Base-by-base conservation (phyloP, 1,140 invertebrate genomes). In the Drosophila grimshawi region DNA sequence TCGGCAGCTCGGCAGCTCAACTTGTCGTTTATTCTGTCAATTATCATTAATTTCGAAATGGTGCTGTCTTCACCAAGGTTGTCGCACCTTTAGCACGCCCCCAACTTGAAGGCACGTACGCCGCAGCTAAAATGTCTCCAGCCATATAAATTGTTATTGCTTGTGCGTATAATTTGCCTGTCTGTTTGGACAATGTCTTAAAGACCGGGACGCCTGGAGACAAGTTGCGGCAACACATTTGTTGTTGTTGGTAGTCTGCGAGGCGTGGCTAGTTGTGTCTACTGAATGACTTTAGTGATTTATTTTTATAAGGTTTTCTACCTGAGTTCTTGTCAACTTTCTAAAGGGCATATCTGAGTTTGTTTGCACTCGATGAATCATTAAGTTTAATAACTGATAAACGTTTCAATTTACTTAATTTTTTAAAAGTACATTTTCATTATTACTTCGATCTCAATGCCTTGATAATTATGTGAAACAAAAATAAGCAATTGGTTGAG, bases 1-100 rank as follows among this genome's bases (percentile, higher is more conserved):
- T 43, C 8, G 30, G 6, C 49, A 46, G 30, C 30, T 52, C 49
- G 29, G 62, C 76, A 73, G 81, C 85, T 88, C 85, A 88, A 89
- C 80, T 88, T 88, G 85, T 88, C 85, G 85, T 86, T 88, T 89
- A 80, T 81, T 83, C 77, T 88, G 85, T 88, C 85, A 88, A 88
- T 88, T 88, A 88, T 88, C 85, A 81, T 88, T 88, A 89, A 88
- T 89, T 88, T 81, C 77, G 82, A 80, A 88, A 88, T 76, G 85
- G 80, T 80, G 45, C 72, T 88, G 82, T 79, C 80, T 77, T 74
- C 85, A 59, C 77, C 64, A 86, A 81, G 78, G 70, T 78, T 85
- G 67, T 76, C 72, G 80, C 80, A 89, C 78, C 85, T 83, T 81
- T 77, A 64, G 68, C 70, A 76, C 75, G 72, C 60, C 62, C 49